Percentiles rank a stretch among this genome's conserved stretches.
phyloP scores from a whole-genome alignment of 2,797 vertebrate species.

The Astyanax mexicanus region DNA sequence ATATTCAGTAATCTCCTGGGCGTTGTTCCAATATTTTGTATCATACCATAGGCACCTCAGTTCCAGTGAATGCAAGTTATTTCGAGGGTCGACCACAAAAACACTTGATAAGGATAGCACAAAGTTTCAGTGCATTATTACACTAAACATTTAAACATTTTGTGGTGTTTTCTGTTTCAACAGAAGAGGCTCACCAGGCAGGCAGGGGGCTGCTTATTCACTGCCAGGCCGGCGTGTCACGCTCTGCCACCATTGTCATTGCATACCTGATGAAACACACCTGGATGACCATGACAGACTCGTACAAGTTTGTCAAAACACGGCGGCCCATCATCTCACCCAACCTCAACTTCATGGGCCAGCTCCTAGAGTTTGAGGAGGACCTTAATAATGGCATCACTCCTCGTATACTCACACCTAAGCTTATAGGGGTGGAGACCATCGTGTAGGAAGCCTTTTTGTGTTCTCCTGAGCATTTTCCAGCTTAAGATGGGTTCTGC shows the following conservation, averaged over 20 bases:
- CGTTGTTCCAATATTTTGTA: too few species aligned
- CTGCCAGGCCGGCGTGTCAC: constrained; percentile 97
- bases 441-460: constrained; percentile 79
- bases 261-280: constrained; percentile 99
- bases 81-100: too few species aligned
- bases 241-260: constrained; percentile 97
- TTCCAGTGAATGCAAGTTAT: too few species aligned
- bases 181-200: constrained; percentile 98
- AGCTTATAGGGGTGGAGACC: constrained; percentile 93
- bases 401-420: constrained; percentile 95
- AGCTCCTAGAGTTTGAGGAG: constrained; percentile 97
- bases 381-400: constrained; percentile 97
- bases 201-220: constrained; percentile 97
- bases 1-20: too few species aligned
- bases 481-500: not conserved
- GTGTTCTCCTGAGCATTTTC: not conserved
- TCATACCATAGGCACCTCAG: too few species aligned
- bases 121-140: too few species aligned
- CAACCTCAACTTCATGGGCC: constrained; percentile 99
- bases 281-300: constrained; percentile 98
- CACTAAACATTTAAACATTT: too few species aligned
- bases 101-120: too few species aligned
- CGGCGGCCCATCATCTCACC: constrained; percentile 98
- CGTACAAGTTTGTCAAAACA: constrained; percentile 98
- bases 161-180: constrained; percentile 41